Evolutionary conservation across 2,113 vertebrate species (phyloP).

Genomic region (Melanocharis versteri): DNA sequence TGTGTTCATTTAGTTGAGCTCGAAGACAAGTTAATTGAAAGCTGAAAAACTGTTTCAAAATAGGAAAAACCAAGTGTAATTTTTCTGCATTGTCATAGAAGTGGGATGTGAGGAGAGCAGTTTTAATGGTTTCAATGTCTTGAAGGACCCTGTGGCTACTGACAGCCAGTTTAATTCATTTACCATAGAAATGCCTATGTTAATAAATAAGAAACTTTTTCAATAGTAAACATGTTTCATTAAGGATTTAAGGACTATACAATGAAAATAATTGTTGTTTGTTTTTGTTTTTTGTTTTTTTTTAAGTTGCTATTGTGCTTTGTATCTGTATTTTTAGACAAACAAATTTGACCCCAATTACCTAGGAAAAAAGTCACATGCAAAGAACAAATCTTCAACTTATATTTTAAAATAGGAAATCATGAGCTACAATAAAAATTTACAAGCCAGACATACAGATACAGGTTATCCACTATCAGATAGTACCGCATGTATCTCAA

Average conservation of each 20-base stretch:
- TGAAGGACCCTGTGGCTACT: neutral
- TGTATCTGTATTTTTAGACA: neutral
- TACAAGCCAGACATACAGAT: neutral
- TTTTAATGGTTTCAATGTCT: neutral
- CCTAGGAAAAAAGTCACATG: neutral
- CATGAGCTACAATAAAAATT: neutral
- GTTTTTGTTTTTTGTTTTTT: no score
- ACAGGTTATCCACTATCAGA: neutral
- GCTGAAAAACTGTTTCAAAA: conserved; percentile 3
- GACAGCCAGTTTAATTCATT: neutral
- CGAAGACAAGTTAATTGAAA: conserved; percentile 14
- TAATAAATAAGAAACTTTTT: neutral
- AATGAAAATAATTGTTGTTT: neutral
- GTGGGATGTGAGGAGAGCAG: neutral
- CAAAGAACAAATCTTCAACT: neutral
- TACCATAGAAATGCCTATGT: neutral
- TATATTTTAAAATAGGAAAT: neutral
- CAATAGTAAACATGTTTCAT: neutral
- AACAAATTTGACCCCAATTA: neutral
- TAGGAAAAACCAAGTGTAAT: neutral
- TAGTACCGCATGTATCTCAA: neutral
- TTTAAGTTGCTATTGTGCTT: neutral
- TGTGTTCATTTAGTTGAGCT: neutral
- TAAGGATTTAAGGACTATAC: neutral
- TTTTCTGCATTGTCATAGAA: neutral